Evolutionary conservation across 2,113 vertebrate genomes (phyloP), one percentile per base, ranked within the genome.

Genomic region (Centrocercus urophasianus): DNA sequence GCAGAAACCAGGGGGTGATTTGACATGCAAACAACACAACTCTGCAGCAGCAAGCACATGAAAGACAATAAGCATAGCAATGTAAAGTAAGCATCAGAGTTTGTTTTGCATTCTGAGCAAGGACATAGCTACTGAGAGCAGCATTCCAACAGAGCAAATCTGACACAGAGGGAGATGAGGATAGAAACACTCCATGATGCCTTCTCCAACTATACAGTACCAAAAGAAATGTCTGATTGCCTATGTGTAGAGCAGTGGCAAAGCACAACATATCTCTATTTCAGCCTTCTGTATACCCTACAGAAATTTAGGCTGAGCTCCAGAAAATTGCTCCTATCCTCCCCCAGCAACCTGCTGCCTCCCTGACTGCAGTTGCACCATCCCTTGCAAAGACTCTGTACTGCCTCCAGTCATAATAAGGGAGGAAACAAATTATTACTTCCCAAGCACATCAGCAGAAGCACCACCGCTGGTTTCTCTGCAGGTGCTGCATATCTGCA

Each of bases 21-120:
- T 89, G 78, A 89, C 56, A 71, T n/a, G 47, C 75, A 93, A 85
- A 80, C 28, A 72, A 38, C 76, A 95, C 73, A 88, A 50, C 72
- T 69, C 61, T 86, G 85, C 88, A 83, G 86, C 65, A 89, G 47
- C 27, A 78, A 83, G 65, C 45, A 34, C 45, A 34, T 8, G 25
- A 78, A 61, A 91, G 79, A 17, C 43, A 86, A 88, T 57, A 83
- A 47, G n/a, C 19, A 36, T 1, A 27, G 14, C 52, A 38, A 38
- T 88, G 42, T 56, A 77, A 83, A 74, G 56, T 16, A 59, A 87
- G 64, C 32, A 64, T 15, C 34, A 83, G 56, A 93, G 83, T 15
- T 74, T 76, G 40, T 80, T 8, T 40, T 82, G 69, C 15, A 40
- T 83, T 88, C 66, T 56, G 67, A 89, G 56, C 72, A 89, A 76